phyloP scores from a whole-genome alignment of 1,140 invertebrate species.

The Lamellibrachia luymesi region DNA sequence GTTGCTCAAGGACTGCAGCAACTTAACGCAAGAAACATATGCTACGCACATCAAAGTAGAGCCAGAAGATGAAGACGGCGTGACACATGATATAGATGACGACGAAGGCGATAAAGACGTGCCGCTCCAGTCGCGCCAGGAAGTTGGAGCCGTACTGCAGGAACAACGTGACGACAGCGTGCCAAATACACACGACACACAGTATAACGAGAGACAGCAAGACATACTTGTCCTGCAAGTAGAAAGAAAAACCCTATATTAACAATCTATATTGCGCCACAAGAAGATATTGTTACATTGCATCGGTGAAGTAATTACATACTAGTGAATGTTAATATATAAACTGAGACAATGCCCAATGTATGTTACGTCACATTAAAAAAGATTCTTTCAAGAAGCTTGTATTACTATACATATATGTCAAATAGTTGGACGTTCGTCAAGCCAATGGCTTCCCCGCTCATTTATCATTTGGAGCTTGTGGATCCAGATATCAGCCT shows the following conservation, averaged over 20 bases:
- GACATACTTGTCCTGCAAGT: conserved; percentile 47
- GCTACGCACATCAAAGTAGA: conserved; percentile 37
- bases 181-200: conserved; percentile 47
- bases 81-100: conserved; percentile 38
- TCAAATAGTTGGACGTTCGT: background rate
- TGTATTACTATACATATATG: background rate
- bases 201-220: conserved; percentile 43
- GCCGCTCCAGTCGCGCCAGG: conserved; percentile 32
- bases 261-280: too few relatives aligned
- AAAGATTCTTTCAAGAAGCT: background rate
- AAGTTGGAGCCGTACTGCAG: conserved; percentile 18
- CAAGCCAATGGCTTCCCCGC: too few relatives aligned
- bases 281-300: too few relatives aligned
- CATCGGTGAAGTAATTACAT: too few relatives aligned
- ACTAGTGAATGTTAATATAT: too few relatives aligned
- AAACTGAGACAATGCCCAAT: too few relatives aligned
- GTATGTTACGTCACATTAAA: background rate
- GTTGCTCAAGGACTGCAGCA: background rate
- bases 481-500: too few relatives aligned
- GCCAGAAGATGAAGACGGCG: conserved; percentile 36
- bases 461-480: too few relatives aligned
- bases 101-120: conserved; percentile 40
- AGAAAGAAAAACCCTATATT: too few relatives aligned
- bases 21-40: background rate
- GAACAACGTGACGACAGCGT: conserved; percentile 40